A percentile compares a stretch with the other conserved stretches of the same genome.
Evolutionary conservation across 2,888 invertebrate genomes (phyloP).

Genomic region (Bugulina stolonifera): DNA sequence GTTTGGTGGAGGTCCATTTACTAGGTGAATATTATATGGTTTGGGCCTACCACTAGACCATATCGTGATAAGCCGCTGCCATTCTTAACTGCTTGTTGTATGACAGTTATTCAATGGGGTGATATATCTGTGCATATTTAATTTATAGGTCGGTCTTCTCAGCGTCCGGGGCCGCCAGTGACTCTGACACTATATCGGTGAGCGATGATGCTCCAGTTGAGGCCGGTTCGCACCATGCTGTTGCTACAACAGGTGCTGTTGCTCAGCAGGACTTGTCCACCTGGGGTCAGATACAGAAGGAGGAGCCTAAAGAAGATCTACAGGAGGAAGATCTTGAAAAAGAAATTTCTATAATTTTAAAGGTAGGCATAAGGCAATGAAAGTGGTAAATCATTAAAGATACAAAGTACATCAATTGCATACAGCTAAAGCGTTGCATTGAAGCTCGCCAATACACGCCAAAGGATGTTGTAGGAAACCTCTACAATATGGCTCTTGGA

Average conservation of each 20-base stretch:
- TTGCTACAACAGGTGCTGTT: conserved; percentile 2
- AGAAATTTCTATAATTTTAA: conserved; percentile 41
- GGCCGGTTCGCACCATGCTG: conserved; percentile 19
- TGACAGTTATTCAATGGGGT: too few species aligned
- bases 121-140: too few species aligned
- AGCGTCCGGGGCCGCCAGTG: conserved; percentile 34
- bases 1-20: conserved; percentile 50
- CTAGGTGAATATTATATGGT: conserved; percentile 46
- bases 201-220: conserved; percentile 24
- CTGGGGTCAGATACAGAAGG: conserved; percentile 32
- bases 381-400: too few species aligned
- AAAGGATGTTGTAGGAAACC: conserved; percentile 42
- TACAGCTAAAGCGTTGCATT: too few species aligned
- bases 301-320: conserved; percentile 43
- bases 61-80: too few species aligned
- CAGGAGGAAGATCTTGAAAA: conserved; percentile 45
- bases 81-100: too few species aligned
- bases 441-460: too few species aligned
- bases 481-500: conserved; percentile 52
- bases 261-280: conserved; percentile 22
- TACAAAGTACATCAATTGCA: too few species aligned
- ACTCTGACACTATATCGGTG: conserved; percentile 24
- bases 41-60: too few species aligned
- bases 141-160: conserved; percentile 49
- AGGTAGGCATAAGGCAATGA: conserved; percentile 14